A percentile compares a stretch with the other conserved stretches of the same genome.
These are phyloP conservation scores for Neocrepidodera transversa DNA, from an alignment of 2,888 invertebrate species.

Conservation along the genomic window DNA sequence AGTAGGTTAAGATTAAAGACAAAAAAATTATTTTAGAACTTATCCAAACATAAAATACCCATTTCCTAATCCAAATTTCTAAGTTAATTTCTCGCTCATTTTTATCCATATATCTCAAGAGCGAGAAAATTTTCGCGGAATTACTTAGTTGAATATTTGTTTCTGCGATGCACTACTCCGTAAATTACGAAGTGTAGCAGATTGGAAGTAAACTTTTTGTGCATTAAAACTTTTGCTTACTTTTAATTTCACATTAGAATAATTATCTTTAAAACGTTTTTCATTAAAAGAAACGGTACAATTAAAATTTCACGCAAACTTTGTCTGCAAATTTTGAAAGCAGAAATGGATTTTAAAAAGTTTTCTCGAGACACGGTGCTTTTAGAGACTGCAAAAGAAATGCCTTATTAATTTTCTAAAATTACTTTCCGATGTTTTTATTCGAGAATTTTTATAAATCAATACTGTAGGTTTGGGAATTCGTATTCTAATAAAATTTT, in stretches of 20 bases:
- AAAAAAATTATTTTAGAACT: too few species aligned
- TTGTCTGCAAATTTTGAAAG: constrained; percentile 38
- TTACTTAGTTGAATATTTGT: constrained; percentile 5
- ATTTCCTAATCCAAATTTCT: too few species aligned
- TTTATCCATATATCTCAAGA: background rate
- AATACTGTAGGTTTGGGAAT: constrained; percentile 10
- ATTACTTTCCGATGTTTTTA: constrained; percentile 27
- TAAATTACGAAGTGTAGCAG: background rate
- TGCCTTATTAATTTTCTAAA: constrained; percentile 39
- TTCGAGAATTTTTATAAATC: background rate
- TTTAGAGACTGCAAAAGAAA: constrained; percentile 30
- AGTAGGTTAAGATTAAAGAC: too few species aligned
- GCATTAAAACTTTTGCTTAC: constrained; percentile 37
- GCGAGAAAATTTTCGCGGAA: background rate
- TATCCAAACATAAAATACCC: too few species aligned
- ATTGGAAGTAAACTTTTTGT: constrained; percentile 10
- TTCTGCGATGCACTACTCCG: constrained; percentile 1
- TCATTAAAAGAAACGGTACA: constrained; percentile 45
- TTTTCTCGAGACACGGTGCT: constrained; percentile 32
- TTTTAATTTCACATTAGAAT: constrained; percentile 45
- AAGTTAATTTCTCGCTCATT: too few species aligned
- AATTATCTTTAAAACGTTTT: constrained; percentile 47
- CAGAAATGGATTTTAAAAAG: constrained; percentile 41
- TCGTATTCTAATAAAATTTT: too few species aligned
- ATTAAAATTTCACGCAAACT: constrained; percentile 43